Evolutionary conservation across 2,113 vertebrate species (phyloP).

Genomic region (Irena cyanogastra): DNA sequence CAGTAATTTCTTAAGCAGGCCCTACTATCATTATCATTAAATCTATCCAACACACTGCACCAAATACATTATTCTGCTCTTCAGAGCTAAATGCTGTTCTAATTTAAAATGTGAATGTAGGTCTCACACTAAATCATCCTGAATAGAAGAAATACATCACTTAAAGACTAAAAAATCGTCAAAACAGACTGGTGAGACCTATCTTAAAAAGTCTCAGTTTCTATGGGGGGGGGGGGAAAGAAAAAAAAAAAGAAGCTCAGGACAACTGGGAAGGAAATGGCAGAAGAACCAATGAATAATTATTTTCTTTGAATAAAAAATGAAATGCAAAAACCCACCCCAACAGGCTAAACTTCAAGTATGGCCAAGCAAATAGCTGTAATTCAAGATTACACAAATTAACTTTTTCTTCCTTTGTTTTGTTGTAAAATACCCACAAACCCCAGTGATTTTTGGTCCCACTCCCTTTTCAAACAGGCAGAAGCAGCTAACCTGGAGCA

Average conservation of each 20-base stretch:
- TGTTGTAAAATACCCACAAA: background rate
- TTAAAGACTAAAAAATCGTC: background rate
- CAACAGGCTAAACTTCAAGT: background rate
- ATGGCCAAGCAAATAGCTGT: background rate
- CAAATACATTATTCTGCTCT: background rate
- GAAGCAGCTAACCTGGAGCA: conserved; percentile 68
- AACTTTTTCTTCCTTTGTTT: background rate
- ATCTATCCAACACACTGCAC: background rate
- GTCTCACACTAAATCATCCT: background rate
- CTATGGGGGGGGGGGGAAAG: accelerated
- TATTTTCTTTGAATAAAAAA: background rate
- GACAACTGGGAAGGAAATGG: background rate
- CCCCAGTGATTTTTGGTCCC: background rate
- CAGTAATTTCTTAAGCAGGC: background rate
- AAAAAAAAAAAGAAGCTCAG: background rate
- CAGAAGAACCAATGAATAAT: background rate
- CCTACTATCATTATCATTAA: background rate
- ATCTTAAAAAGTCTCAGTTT: background rate
- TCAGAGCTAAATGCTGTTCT: background rate
- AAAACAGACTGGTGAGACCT: background rate
- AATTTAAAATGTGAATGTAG: background rate
- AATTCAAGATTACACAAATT: background rate
- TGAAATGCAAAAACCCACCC: background rate
- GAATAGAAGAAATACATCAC: background rate
- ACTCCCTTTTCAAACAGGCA: background rate